phyloP scores from a whole-genome alignment of 2,888 invertebrate genomes.

The Baronia brevicornis region DNA sequence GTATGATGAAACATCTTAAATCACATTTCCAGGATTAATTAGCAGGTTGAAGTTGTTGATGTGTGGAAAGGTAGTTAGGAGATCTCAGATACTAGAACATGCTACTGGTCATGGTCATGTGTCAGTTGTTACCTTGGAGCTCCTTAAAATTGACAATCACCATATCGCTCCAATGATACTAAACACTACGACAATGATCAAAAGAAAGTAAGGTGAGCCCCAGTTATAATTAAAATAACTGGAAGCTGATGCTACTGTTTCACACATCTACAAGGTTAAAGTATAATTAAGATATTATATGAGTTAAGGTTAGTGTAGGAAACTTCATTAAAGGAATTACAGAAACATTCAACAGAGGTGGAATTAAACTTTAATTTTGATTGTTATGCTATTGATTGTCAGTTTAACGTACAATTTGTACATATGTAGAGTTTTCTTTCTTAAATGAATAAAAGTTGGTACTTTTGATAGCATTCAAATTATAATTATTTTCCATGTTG shows the following conservation, averaged over 20 bases:
- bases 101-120: constrained; percentile 6
- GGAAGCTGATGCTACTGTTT: background rate
- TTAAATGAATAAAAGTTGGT: no score
- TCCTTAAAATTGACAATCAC: no score
- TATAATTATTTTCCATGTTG: constrained; percentile 9
- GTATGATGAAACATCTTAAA: constrained; percentile 97
- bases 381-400: no score
- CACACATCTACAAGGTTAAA: constrained; percentile 6
- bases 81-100: constrained; percentile 9
- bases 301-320: constrained; percentile 5
- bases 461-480: no score
- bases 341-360: no score
- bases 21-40: constrained; percentile 85
- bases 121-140: no score
- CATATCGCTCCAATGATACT: no score
- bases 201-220: no score
- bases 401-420: no score
- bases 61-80: constrained; percentile 7
- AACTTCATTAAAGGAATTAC: constrained; percentile 2
- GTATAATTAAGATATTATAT: constrained; percentile 1
- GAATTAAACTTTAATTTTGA: no score
- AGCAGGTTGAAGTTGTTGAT: constrained; percentile 5
- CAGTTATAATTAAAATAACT: background rate
- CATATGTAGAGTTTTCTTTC: no score
- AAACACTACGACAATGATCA: no score